Percentiles rank a stretch among this genome's conserved stretches.
phyloP scores from a whole-genome alignment of 2,113 vertebrate species.

The Lota lota region DNA sequence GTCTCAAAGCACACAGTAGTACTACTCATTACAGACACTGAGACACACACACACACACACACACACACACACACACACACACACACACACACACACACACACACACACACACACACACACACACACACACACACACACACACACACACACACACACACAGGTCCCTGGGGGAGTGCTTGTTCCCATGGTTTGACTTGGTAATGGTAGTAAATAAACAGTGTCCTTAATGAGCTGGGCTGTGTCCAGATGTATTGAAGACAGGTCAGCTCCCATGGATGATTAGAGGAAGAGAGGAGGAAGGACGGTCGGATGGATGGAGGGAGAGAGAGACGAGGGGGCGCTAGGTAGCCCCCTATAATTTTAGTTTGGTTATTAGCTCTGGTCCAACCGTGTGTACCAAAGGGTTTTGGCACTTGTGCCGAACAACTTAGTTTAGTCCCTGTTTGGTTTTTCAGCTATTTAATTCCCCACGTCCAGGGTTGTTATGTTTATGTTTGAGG shows the following conservation, averaged over 20 bases:
- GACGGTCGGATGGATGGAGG: conserved; percentile 28
- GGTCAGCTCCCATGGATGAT: conserved; percentile 65
- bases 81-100: not conserved
- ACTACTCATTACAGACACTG: conserved; percentile 61
- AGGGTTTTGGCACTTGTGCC: not conserved
- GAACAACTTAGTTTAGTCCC: not conserved
- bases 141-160: conserved; percentile 18
- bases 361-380: conserved; percentile 31
- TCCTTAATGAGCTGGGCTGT: conserved; percentile 64
- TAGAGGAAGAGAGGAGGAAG: conserved; percentile 62
- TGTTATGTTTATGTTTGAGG: too few species aligned
- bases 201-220: conserved; percentile 63
- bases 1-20: conserved; percentile 54
- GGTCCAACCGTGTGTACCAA: not conserved
- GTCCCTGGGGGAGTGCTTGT: conserved; percentile 47
- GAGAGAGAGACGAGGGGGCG: conserved; percentile 25
- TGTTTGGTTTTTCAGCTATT: too few species aligned
- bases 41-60: conserved; percentile 31
- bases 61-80: conserved; percentile 13
- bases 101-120: conserved; percentile 19
- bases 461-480: too few species aligned
- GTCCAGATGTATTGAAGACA: conserved; percentile 71
- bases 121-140: conserved; percentile 16
- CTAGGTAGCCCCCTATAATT: conserved; percentile 56
- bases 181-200: conserved; percentile 65